Conservation (phyloP, 2,888 invertebrate genomes). For the Hermodice carunculata region DNA sequence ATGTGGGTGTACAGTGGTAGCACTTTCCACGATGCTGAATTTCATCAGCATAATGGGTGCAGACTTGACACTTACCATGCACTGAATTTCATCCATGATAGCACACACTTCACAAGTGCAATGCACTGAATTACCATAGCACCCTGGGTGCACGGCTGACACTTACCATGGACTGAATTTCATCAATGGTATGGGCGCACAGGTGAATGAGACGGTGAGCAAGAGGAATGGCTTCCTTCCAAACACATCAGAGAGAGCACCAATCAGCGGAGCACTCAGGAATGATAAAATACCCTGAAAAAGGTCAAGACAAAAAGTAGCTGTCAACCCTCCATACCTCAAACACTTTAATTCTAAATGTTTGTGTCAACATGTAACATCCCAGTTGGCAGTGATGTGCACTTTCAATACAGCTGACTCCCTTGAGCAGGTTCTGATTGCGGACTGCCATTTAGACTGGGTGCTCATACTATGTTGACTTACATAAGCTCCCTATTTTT, state of each 20-base stretch:
- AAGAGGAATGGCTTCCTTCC: slow-evolving; percentile 85
- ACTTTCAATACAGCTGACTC: no score
- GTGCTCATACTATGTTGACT: no score
- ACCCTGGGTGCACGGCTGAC: no score
- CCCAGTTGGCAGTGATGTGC: no score
- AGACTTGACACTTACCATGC: no score
- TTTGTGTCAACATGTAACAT: neutral
- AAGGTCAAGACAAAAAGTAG: slow-evolving; percentile 1
- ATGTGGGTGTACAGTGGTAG: no score
- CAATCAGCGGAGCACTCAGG: slow-evolving; percentile 95
- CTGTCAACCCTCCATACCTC: neutral
- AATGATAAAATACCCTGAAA: slow-evolving; percentile 92
- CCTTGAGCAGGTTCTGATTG: neutral
- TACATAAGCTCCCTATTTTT: no score
- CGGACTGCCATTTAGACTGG: neutral
- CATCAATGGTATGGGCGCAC: slow-evolving; percentile 98
- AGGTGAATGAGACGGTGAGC: slow-evolving; percentile 97
- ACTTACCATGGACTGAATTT: slow-evolving; percentile 94
- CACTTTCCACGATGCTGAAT: no score
- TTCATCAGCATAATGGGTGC: no score
- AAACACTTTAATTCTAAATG: neutral
- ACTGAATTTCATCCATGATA: no score
- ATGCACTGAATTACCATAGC: no score
- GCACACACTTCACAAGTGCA: no score
- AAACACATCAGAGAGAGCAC: slow-evolving; percentile 98